Conservation (phyloP, 1,140 invertebrate genomes). For the Nebria ingens region DNA sequence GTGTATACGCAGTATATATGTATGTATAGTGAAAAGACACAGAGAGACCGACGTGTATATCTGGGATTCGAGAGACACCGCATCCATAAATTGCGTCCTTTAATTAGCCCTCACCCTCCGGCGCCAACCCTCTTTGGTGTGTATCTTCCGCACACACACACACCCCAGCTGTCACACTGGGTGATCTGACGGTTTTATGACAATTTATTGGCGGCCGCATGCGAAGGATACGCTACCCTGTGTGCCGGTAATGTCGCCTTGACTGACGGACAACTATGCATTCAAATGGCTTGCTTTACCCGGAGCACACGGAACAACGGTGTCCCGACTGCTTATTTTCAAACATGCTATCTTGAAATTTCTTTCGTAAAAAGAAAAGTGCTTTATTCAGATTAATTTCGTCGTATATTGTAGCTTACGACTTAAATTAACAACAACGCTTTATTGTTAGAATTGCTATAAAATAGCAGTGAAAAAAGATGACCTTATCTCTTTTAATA, state of each 20-base stretch:
- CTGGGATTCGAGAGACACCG: slow-evolving; percentile 5
- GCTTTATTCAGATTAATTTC: too few species aligned
- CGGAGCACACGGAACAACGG: slow-evolving; percentile 16
- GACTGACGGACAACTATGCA: slow-evolving; percentile 57
- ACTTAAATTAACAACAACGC: too few species aligned
- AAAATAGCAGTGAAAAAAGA: too few species aligned
- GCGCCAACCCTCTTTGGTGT: too few species aligned
- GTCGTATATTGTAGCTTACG: too few species aligned
- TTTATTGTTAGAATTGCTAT: too few species aligned
- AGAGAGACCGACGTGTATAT: not conserved
- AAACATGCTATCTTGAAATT: too few species aligned
- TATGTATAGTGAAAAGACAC: not conserved
- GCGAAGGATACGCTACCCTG: slow-evolving; percentile 35
- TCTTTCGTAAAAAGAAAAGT: too few species aligned
- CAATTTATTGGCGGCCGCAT: slow-evolving; percentile 48
- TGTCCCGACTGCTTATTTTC: slow-evolving; percentile 4
- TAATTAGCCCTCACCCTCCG: slow-evolving; percentile 1
- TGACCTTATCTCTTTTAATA: too few species aligned
- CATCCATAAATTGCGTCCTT: slow-evolving; percentile 3
- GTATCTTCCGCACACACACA: not conserved
- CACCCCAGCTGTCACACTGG: not conserved
- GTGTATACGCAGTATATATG: too few species aligned
- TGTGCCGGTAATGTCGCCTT: slow-evolving; percentile 43
- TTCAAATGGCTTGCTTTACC: slow-evolving; percentile 56
- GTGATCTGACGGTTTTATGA: slow-evolving; percentile 56